These are phyloP conservation scores for Corythornis cristatus DNA, from an alignment of 2,113 vertebrate genomes.

Conservation along the genomic window DNA sequence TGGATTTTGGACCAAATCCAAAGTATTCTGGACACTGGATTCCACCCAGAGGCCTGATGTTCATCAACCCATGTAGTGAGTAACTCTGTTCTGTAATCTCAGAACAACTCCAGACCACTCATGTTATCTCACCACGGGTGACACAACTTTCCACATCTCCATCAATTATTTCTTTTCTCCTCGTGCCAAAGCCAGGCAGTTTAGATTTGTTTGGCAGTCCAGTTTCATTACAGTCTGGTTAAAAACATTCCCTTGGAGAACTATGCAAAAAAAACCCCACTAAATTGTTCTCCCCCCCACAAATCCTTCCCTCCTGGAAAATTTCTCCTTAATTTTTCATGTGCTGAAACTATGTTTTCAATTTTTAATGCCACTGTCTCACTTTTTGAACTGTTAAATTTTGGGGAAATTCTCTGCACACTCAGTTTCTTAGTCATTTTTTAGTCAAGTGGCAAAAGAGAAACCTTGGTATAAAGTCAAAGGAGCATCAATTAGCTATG, in stretches of 20 bases:
- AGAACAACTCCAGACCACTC: background rate
- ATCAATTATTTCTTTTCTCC: background rate
- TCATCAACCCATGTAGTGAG: background rate
- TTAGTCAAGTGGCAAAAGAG: background rate
- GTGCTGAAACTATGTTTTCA: background rate
- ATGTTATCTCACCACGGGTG: conserved; percentile 13
- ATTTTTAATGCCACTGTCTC: background rate
- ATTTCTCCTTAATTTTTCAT: background rate
- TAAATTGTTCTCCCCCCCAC: background rate
- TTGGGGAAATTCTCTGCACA: background rate
- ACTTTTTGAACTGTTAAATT: background rate
- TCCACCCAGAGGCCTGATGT: background rate
- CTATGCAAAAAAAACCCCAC: background rate
- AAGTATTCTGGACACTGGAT: background rate
- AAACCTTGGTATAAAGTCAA: background rate
- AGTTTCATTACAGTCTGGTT: background rate
- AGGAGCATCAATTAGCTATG: background rate
- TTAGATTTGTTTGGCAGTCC: conserved; percentile 30
- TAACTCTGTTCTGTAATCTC: background rate
- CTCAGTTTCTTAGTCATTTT: background rate
- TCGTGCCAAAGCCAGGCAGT: background rate
- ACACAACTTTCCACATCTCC: background rate
- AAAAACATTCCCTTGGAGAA: background rate
- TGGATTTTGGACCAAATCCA: background rate
- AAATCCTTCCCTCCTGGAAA: background rate